A percentile compares a stretch with the other conserved stretches of the same genome.
These are phyloP conservation scores for Synodontis membranacea DNA, from an alignment of 2,113 vertebrate species.

Conservation along the genomic window DNA sequence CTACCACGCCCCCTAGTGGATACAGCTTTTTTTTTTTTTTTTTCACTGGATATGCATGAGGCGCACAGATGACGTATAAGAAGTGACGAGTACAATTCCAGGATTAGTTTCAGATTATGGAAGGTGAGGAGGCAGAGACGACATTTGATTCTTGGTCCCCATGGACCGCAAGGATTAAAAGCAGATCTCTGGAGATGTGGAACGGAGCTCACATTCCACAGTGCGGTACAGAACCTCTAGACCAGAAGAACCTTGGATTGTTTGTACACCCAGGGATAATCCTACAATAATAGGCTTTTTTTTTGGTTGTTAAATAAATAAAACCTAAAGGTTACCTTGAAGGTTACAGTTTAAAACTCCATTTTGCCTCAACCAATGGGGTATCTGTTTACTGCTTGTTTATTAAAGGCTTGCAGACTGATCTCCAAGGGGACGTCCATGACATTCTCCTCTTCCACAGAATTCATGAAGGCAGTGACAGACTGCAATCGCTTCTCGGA, in stretches of 20 bases:
- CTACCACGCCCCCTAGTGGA: not conserved
- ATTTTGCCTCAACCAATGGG: not conserved
- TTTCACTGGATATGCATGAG: too few relatives aligned
- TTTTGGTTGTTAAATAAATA: not conserved
- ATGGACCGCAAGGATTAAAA: not conserved
- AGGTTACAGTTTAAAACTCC: not conserved
- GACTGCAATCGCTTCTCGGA: constrained; percentile 8
- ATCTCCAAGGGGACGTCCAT: constrained; percentile 12
- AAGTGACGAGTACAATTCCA: not conserved
- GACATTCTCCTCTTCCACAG: constrained; percentile 12
- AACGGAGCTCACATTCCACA: not conserved
- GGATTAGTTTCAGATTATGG: not conserved
- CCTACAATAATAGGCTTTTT: not conserved
- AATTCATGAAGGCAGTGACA: constrained; percentile 12
- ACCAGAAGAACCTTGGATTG: not conserved
- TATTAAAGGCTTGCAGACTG: not conserved
- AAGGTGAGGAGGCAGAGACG: not conserved
- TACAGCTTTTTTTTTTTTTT: too few relatives aligned
- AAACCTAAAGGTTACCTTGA: not conserved
- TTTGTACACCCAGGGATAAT: not conserved
- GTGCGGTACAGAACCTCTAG: not conserved
- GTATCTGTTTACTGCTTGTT: not conserved
- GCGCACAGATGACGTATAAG: not conserved
- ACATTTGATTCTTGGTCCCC: not conserved
- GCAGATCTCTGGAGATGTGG: not conserved